Percentiles rank a stretch among this genome's conserved stretches.
Evolutionary conservation across 2,888 invertebrate species (phyloP).

Genomic region (Cyaniris semiargus): DNA sequence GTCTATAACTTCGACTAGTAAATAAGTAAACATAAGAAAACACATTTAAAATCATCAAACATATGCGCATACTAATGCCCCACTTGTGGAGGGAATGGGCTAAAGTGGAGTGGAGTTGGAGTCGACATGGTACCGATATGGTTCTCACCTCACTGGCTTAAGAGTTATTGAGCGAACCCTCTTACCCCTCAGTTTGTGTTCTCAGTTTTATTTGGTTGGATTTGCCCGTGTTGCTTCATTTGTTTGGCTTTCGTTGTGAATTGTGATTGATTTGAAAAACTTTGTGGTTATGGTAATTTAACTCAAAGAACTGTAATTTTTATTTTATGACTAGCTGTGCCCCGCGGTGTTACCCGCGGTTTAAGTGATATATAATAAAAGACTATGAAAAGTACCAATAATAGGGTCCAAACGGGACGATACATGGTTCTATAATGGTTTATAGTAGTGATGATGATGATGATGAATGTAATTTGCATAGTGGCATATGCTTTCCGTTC

Average conservation of each 20-base stretch:
- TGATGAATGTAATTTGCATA: too few relatives aligned
- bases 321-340: too few relatives aligned
- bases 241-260: background rate
- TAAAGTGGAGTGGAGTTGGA: background rate
- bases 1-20: too few relatives aligned
- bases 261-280: background rate
- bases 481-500: too few relatives aligned
- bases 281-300: background rate
- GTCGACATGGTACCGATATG: background rate
- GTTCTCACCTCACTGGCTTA: background rate
- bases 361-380: too few relatives aligned
- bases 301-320: background rate
- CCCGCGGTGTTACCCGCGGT: too few relatives aligned
- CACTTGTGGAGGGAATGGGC: background rate
- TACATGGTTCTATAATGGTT: too few relatives aligned
- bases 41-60: slow-evolving; percentile 10
- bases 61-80: slow-evolving; percentile 18
- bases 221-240: background rate
- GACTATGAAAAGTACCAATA: too few relatives aligned
- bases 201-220: background rate
- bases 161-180: background rate
- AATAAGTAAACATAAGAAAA: background rate
- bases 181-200: background rate
- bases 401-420: too few relatives aligned
- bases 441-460: too few relatives aligned